phyloP scores from a whole-genome alignment of 2,797 vertebrate species.

The Enoplosus armatus region DNA sequence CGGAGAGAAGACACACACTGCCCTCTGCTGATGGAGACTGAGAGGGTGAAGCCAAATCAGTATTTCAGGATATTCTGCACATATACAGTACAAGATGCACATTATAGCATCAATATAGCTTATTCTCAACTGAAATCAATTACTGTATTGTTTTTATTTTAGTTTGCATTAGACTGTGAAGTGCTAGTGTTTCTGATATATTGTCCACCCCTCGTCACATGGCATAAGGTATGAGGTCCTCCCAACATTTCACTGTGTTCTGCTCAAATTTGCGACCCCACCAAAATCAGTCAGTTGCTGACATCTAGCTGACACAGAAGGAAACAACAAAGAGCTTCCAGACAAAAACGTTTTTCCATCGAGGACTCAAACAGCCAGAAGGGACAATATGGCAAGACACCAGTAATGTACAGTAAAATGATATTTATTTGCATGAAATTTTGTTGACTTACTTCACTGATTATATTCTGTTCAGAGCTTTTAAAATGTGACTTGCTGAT shows the following conservation, averaged over 20 bases:
- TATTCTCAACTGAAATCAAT: too few relatives aligned
- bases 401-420: background rate
- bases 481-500: conserved; percentile 50
- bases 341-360: background rate
- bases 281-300: conserved; percentile 71
- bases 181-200: background rate
- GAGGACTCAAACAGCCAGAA: background rate
- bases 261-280: background rate
- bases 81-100: background rate
- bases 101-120: too few relatives aligned
- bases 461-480: conserved; percentile 12
- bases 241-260: conserved; percentile 10
- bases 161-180: conserved; percentile 7
- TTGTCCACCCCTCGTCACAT: background rate
- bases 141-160: background rate
- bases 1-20: conserved; percentile 60
- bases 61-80: background rate
- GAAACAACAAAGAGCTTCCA: conserved; percentile 53
- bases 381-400: background rate
- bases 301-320: conserved; percentile 79
- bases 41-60: background rate
- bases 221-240: conserved; percentile 26
- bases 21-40: conserved; percentile 73
- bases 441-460: background rate
- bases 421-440: background rate